Conservation (phyloP, 2,888 invertebrate genomes). For the Phaonia tiefii region DNA sequence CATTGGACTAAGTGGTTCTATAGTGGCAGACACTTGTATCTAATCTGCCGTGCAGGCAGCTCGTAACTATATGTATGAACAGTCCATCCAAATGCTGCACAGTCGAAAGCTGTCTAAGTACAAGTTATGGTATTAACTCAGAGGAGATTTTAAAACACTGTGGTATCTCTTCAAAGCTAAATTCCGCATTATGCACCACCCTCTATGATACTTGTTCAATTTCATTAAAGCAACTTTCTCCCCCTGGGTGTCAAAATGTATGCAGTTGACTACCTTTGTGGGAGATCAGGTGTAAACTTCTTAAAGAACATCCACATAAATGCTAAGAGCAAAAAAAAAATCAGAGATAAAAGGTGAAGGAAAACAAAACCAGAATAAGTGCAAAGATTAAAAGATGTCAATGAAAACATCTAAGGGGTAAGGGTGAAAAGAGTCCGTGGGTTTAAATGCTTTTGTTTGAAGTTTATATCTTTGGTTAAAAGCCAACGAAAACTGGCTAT, state of each 20-base stretch:
- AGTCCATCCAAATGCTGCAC: too few relatives aligned
- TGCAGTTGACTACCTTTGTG: constrained; percentile 55
- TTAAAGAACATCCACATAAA: constrained; percentile 56
- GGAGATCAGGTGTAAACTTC: constrained; percentile 62
- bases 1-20: too few relatives aligned
- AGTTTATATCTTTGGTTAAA: constrained; percentile 34
- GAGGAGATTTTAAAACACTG: too few relatives aligned
- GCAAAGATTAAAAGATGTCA: constrained; percentile 23
- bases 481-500: constrained; percentile 29
- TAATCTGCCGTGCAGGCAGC: too few relatives aligned
- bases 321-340: constrained; percentile 12
- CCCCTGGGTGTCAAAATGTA: constrained; percentile 50
- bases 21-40: too few relatives aligned
- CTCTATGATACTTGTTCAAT: constrained; percentile 6
- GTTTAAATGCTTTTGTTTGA: neutral
- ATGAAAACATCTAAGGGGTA: neutral
- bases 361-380: constrained; percentile 23
- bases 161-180: too few relatives aligned
- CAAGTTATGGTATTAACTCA: too few relatives aligned
- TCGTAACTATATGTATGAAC: too few relatives aligned
- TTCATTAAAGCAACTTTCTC: constrained; percentile 1
- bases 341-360: constrained; percentile 6
- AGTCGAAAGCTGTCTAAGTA: too few relatives aligned
- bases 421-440: neutral
- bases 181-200: too few relatives aligned